Evolutionary conservation across 2,797 vertebrate genomes (phyloP).

Genomic region (Enoplosus armatus): DNA sequence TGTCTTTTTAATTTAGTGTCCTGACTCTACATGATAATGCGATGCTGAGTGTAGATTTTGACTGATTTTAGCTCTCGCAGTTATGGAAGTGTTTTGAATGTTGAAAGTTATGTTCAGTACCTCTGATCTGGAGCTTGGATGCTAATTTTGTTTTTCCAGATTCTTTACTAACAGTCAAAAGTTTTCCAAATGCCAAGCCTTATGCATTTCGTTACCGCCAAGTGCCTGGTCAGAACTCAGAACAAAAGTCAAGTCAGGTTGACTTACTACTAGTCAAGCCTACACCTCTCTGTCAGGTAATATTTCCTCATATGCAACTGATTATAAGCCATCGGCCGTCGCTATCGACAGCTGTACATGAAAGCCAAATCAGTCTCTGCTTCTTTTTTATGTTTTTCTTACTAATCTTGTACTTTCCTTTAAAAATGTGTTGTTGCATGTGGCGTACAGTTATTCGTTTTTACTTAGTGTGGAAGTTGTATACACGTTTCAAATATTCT

Average conservation of each 20-base stretch:
- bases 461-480: constrained; percentile 28
- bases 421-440: constrained; percentile 55
- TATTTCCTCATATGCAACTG: constrained; percentile 27
- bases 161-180: constrained; percentile 34
- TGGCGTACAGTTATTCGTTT: constrained; percentile 10
- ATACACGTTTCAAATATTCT: constrained; percentile 29
- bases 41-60: constrained; percentile 1
- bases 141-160: neutral
- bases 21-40: neutral
- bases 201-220: constrained; percentile 61
- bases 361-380: constrained; percentile 51
- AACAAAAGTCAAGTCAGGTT: constrained; percentile 16
- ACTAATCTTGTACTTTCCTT: constrained; percentile 33
- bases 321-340: constrained; percentile 43
- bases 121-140: neutral
- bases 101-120: neutral
- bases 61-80: neutral
- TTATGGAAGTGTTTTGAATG: neutral
- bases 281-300: constrained; percentile 54
- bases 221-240: constrained; percentile 78
- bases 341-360: constrained; percentile 14
- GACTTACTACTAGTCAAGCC: constrained; percentile 12
- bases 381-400: constrained; percentile 26
- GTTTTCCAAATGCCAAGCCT: constrained; percentile 45
- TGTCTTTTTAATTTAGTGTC: constrained; percentile 3